phyloP scores from a whole-genome alignment of 2,113 vertebrate species.

The Anolis carolinensis region DNA sequence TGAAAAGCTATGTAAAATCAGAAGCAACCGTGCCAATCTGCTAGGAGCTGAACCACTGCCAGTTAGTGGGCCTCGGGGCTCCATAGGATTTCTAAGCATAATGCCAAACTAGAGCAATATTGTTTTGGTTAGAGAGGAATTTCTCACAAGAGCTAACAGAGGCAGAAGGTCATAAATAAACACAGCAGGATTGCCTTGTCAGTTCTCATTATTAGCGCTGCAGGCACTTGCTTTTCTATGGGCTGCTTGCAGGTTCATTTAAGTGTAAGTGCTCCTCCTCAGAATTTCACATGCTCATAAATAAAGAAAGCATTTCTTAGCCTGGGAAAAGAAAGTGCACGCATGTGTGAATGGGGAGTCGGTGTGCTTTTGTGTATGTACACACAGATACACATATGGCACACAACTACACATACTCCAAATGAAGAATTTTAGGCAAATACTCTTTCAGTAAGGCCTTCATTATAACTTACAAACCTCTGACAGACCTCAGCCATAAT shows the following conservation, averaged over 20 bases:
- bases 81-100: conserved; percentile 72
- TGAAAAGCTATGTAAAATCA: conserved; percentile 54
- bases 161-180: conserved; percentile 88
- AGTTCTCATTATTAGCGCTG: conserved; percentile 84
- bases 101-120: conserved; percentile 78
- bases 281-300: conserved; percentile 73
- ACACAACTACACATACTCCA: fast-evolving
- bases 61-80: conserved; percentile 72
- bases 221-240: conserved; percentile 77
- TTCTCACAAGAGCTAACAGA: conserved; percentile 85
- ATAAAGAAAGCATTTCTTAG: conserved; percentile 72
- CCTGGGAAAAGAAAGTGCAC: conserved; percentile 36
- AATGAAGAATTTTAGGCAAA: not conserved
- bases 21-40: conserved; percentile 65
- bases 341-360: not conserved
- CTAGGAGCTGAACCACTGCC: conserved; percentile 70
- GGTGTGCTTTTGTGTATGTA: not conserved
- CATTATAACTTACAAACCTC: fast-evolving
- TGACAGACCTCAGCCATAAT: conserved; percentile 3
- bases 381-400: not conserved
- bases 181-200: conserved; percentile 82
- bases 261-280: conserved; percentile 76
- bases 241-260: conserved; percentile 78
- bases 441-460: not conserved
- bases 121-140: conserved; percentile 80